Evolutionary conservation across 2,888 invertebrate species (phyloP).

Genomic region (Caenorhabditis angaria): DNA sequence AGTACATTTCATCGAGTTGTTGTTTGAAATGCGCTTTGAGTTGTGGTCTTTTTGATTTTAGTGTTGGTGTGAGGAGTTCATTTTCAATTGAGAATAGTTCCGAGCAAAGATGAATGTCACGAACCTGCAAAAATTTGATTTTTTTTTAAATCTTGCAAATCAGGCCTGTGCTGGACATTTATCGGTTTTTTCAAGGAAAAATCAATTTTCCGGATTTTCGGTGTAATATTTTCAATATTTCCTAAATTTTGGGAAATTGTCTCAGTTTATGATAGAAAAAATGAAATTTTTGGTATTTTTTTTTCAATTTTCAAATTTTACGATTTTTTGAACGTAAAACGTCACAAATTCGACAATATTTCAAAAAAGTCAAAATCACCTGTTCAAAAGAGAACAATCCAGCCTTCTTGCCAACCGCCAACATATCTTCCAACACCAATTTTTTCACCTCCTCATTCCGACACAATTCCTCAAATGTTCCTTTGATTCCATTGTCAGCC

Average conservation of each 20-base stretch:
- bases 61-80: slow-evolving; percentile 91
- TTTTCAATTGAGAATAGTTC: slow-evolving; percentile 96
- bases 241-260: no score
- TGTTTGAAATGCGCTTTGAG: slow-evolving; percentile 60
- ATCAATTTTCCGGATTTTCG: no score
- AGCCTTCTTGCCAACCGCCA: slow-evolving; percentile 86
- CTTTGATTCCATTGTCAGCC: slow-evolving; percentile 48
- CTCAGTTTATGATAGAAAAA: no score
- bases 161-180: no score
- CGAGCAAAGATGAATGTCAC: slow-evolving; percentile 91
- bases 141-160: no score
- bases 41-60: slow-evolving; percentile 88
- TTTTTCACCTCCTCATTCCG: slow-evolving; percentile 80
- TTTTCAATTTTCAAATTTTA: no score
- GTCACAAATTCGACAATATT: no score
- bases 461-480: slow-evolving; percentile 62
- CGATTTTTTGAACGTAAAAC: no score
- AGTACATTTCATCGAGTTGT: slow-evolving; percentile 61
- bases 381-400: slow-evolving; percentile 96
- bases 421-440: slow-evolving; percentile 88
- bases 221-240: no score
- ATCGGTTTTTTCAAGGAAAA: no score
- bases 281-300: no score
- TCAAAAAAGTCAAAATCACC: slow-evolving; percentile 76
- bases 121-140: slow-evolving; percentile 71